Conservation (phyloP, 1,140 invertebrate species). For the Eumaeus atala region DNA sequence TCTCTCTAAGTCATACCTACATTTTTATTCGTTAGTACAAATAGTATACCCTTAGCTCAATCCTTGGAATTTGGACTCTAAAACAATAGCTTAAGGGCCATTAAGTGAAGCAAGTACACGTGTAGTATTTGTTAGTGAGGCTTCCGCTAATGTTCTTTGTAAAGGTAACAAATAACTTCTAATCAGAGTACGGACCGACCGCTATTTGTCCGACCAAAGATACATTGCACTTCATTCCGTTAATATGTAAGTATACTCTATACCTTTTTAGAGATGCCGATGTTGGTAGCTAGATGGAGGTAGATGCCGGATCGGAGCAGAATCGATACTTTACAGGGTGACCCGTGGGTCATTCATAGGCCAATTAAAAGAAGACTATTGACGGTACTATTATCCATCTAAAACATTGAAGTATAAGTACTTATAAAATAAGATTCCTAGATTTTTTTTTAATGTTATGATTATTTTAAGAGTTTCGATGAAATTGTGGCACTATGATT, state of each 20-base stretch:
- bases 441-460: no score
- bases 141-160: slow-evolving; percentile 56
- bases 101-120: neutral
- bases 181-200: slow-evolving; percentile 63
- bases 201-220: slow-evolving; percentile 56
- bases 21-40: slow-evolving; percentile 26
- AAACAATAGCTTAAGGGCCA: no score
- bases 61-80: neutral
- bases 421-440: no score
- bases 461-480: no score
- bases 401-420: no score
- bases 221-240: slow-evolving; percentile 51
- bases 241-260: slow-evolving; percentile 20
- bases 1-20: slow-evolving; percentile 18
- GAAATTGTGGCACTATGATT: no score
- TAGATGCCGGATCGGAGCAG: no score
- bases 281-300: no score
- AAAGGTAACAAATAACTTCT: slow-evolving; percentile 59
- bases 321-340: no score
- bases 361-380: no score
- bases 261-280: slow-evolving; percentile 8
- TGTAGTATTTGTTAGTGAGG: slow-evolving; percentile 28
- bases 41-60: slow-evolving; percentile 14
- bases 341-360: no score
- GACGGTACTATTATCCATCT: no score